Evolutionary conservation across 1,140 invertebrate species (phyloP).

Genomic region (Thaumetopoea pityocampa): DNA sequence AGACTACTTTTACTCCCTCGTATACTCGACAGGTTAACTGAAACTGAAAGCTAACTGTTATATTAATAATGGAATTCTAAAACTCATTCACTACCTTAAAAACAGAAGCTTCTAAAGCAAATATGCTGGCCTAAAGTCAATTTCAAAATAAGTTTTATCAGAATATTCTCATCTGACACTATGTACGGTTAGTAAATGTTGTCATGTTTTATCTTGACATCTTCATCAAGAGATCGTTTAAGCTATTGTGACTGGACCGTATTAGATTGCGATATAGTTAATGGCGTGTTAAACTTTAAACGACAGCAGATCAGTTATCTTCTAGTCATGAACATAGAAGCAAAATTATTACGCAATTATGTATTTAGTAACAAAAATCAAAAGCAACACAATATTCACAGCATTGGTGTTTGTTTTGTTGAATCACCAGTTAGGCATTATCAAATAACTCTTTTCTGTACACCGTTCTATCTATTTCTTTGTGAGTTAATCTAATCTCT

Average conservation of each 20-base stretch:
- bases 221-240: constrained; percentile 21
- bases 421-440: too few relatives aligned
- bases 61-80: too few relatives aligned
- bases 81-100: too few relatives aligned
- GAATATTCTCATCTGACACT: constrained; percentile 6
- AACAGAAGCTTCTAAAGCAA: constrained; percentile 1
- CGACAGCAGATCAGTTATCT: constrained; percentile 10
- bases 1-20: too few relatives aligned
- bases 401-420: too few relatives aligned
- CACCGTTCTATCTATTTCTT: too few relatives aligned
- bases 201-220: constrained; percentile 23
- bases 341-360: too few relatives aligned
- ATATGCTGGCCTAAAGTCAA: constrained; percentile 1
- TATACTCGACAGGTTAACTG: too few relatives aligned
- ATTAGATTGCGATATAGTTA: constrained; percentile 35
- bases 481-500: too few relatives aligned
- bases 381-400: too few relatives aligned
- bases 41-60: too few relatives aligned
- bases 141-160: constrained; percentile 3
- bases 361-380: constrained; percentile 3
- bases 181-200: constrained; percentile 11
- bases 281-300: constrained; percentile 25
- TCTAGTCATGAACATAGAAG: constrained; percentile 2
- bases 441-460: too few relatives aligned
- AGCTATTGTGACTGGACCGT: constrained; percentile 21